phyloP scores from a whole-genome alignment of 2,113 vertebrate genomes.

The Solenodon paradoxus region DNA sequence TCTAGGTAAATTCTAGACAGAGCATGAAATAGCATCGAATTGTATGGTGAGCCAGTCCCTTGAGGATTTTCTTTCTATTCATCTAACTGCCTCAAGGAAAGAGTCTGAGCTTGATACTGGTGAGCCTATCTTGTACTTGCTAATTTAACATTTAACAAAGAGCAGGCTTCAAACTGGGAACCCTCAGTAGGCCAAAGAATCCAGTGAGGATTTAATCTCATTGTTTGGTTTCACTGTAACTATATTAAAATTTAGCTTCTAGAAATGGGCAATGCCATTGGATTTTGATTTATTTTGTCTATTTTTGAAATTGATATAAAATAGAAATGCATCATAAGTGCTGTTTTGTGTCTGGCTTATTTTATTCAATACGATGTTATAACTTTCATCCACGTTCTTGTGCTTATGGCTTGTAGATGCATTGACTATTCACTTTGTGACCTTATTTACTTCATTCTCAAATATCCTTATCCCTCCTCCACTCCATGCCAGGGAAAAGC shows the following conservation, averaged over 20 bases:
- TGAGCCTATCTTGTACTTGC: background rate
- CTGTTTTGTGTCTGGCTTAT: background rate
- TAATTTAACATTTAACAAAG: slow-evolving; percentile 16
- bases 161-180: background rate
- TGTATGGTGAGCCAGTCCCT: background rate
- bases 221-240: background rate
- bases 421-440: background rate
- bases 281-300: background rate
- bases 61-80: background rate
- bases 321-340: background rate
- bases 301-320: slow-evolving; percentile 10
- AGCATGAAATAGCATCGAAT: background rate
- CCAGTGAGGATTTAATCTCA: background rate
- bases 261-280: background rate
- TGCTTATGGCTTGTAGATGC: background rate
- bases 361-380: background rate
- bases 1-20: background rate
- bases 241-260: slow-evolving; percentile 16
- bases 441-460: background rate
- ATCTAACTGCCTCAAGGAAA: background rate
- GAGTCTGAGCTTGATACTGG: background rate
- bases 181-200: background rate
- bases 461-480: background rate
- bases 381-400: background rate
- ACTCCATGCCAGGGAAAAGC: background rate